Percentiles rank a stretch among this genome's conserved stretches.
These are phyloP conservation scores for Lucinisca nassula DNA, from an alignment of 2,888 invertebrate species.

Conservation along the genomic window DNA sequence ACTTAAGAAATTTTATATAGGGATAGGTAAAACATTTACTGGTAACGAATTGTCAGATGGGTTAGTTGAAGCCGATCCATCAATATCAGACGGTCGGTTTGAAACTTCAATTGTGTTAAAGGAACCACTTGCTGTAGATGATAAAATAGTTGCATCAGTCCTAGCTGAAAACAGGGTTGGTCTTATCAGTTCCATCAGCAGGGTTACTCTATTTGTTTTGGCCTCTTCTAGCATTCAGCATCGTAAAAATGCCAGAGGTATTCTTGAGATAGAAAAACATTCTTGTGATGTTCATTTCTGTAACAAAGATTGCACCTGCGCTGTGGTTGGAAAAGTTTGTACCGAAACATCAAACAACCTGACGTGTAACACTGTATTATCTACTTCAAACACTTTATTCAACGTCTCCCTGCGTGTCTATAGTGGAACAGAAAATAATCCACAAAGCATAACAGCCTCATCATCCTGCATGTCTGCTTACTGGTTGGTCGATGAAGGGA, in stretches of 20 bases:
- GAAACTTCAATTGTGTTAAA: not conserved
- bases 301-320: constrained; percentile 69
- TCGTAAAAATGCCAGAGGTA: not conserved
- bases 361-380: not conserved
- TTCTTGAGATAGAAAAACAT: constrained; percentile 55
- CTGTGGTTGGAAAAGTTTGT: constrained; percentile 68
- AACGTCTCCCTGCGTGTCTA: not conserved
- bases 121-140: constrained; percentile 22
- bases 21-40: constrained; percentile 52
- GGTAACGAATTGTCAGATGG: constrained; percentile 53
- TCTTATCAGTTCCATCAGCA: constrained; percentile 39
- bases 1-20: constrained; percentile 53
- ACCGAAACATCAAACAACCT: not conserved
- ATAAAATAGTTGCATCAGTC: constrained; percentile 52
- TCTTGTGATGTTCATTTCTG: constrained; percentile 66
- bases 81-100: not conserved
- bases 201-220: constrained; percentile 41
- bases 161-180: constrained; percentile 65
- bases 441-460: constrained; percentile 21
- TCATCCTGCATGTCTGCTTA: constrained; percentile 55
- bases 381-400: not conserved
- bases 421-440: not conserved
- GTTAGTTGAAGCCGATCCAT: not conserved
- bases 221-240: not conserved
- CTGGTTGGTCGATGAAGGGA: constrained; percentile 36